Base-by-base conservation (phyloP, 2,888 invertebrate genomes). In the Cryptus viduatorius region DNA sequence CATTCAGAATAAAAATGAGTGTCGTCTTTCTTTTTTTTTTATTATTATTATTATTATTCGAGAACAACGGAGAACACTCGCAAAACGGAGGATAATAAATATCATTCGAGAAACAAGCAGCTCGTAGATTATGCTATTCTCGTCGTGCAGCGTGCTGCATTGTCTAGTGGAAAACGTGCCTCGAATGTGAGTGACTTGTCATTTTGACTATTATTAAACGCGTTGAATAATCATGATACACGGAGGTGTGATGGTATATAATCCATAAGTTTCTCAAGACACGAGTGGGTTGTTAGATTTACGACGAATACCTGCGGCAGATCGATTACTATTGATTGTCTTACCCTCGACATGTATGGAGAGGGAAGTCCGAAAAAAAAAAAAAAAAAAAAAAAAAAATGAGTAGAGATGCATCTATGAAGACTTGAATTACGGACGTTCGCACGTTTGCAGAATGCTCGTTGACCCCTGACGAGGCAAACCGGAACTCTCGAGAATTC, bases 221-320 rank as follows among this genome's bases (percentile, higher is more conserved):
- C 77, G 72, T 77, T 72, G 81, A 87, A 86, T 86, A 83, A 82
- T 83, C 81, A 83, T 61, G 75, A 81, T 84, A 84, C 81, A 87
- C 79, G 85, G 67, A 84, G 87, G 86, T 77, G 85, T 82, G 86
- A 24, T 10, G n/a, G 80, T 84, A 78, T 19, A 16, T 29, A 42
- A 42, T 67, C 80, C 77, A 46, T 72, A 72, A 37, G 37, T 53
- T 78, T 78, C 69, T 31, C 50, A 61, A 42, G 46, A 76, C 42
- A 75, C 69, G 31, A 37, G 56, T n/a, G 3, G 12, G 37, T 46
- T 14, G 14, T 8, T 19, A 19, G 19, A 42, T 42, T 42, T 37
- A 56, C 42, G 42, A n/a, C 24, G 19, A n/a, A 29, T 42, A 65
- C 50, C 37, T n/a, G 42, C 31, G 4, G n/a, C 42, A 71, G 61